phyloP scores from a whole-genome alignment of 2,888 invertebrate species.

The Argyra leucocephala region DNA sequence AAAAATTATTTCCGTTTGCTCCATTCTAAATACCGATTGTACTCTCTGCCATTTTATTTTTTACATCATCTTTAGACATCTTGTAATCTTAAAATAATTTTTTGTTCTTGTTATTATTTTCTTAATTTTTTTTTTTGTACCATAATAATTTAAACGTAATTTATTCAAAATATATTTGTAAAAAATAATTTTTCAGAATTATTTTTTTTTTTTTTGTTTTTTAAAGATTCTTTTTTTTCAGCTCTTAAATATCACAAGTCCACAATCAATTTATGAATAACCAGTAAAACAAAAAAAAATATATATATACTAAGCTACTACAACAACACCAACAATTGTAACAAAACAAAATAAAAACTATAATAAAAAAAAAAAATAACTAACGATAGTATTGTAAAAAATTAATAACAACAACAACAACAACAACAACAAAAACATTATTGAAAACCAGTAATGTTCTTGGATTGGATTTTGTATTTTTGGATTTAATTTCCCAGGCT shows the following conservation, averaged over 20 bases:
- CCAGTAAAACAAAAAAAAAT: too few species aligned
- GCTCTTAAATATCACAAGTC: background rate
- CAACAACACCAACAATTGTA: too few species aligned
- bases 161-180: background rate
- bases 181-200: background rate
- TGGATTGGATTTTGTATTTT: background rate
- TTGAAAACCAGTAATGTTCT: background rate
- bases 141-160: background rate
- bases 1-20: too few species aligned
- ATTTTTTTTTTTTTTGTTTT: background rate
- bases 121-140: background rate
- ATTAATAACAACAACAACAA: background rate
- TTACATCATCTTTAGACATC: too few species aligned
- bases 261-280: background rate
- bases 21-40: too few species aligned
- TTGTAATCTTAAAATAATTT: too few species aligned
- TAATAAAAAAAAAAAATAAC: too few species aligned
- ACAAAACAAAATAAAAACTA: too few species aligned
- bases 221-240: background rate
- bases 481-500: background rate
- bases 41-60: too few species aligned
- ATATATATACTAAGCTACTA: too few species aligned
- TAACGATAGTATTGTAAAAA: too few species aligned
- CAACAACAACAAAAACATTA: background rate
- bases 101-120: too few species aligned